Percentiles rank a stretch among this genome's conserved stretches.
phyloP scores from a whole-genome alignment of 2,888 invertebrate genomes.

The Dinocampus coccinellae region DNA sequence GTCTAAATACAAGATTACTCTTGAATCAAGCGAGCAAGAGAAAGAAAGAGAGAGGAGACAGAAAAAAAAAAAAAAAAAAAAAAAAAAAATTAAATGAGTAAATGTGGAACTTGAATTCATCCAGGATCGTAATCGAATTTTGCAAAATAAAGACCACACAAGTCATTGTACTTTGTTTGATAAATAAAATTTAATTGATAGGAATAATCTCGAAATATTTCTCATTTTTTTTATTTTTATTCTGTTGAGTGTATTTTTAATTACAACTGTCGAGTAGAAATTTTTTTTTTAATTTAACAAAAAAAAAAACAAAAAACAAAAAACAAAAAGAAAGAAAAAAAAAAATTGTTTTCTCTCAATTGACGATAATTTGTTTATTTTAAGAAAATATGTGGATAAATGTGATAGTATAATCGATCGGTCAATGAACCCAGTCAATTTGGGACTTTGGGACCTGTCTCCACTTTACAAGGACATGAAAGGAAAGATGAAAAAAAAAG shows the following conservation, averaged over 20 bases:
- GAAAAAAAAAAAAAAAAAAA: no score
- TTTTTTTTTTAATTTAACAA: no score
- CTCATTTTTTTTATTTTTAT: no score
- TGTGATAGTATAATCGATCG: not conserved
- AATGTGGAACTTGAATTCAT: not conserved
- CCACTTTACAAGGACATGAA: not conserved
- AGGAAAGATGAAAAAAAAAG: not conserved
- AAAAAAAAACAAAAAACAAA: no score
- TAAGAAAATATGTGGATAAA: no score
- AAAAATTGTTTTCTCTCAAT: no score
- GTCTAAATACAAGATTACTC: not conserved
- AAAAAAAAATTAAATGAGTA: not conserved
- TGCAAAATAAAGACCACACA: not conserved
- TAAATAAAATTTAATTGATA: not conserved
- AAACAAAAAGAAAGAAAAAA: no score
- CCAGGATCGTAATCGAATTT: not conserved
- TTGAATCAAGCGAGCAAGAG: no score
- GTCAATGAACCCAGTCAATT: not conserved
- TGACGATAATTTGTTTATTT: no score
- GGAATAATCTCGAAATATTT: not conserved
- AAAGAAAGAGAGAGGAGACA: no score
- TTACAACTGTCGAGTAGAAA: no score
- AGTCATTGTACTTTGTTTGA: not conserved
- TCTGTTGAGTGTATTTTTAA: no score
- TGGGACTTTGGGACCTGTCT: not conserved